Conservation (phyloP, 2,888 invertebrate genomes). For the Scaptomyza polygonia region DNA sequence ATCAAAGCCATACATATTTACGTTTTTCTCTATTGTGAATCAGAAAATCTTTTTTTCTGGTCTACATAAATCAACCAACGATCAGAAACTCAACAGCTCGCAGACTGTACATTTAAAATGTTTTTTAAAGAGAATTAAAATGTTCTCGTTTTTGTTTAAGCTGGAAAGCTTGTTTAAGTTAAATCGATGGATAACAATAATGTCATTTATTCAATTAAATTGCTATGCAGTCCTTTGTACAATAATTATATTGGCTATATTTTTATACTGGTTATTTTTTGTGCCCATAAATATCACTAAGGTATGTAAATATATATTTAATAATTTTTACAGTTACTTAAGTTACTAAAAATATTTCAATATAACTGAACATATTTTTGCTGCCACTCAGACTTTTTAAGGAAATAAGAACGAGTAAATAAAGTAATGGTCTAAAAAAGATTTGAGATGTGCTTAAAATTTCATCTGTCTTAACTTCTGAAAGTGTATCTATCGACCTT, state of each 20-base stretch:
- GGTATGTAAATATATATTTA: slow-evolving; percentile 72
- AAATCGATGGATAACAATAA: slow-evolving; percentile 17
- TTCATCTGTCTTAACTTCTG: too few relatives aligned
- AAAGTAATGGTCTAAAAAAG: too few relatives aligned
- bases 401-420: too few relatives aligned
- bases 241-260: slow-evolving; percentile 8
- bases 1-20: slow-evolving; percentile 10
- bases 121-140: not conserved
- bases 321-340: too few relatives aligned
- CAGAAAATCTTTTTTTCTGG: not conserved
- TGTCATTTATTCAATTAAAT: not conserved
- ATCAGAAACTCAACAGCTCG: not conserved
- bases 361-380: too few relatives aligned
- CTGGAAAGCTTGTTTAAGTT: slow-evolving; percentile 13
- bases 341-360: too few relatives aligned
- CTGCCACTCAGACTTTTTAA: too few relatives aligned
- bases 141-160: slow-evolving; percentile 6
- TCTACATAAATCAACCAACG: not conserved
- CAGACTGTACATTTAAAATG: not conserved
- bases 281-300: slow-evolving; percentile 71
- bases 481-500: too few relatives aligned
- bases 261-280: slow-evolving; percentile 70
- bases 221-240: slow-evolving; percentile 1
- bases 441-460: too few relatives aligned
- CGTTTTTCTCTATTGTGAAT: not conserved